Evolutionary conservation across 2,888 invertebrate species (phyloP), one percentile per base, ranked within the genome.

Genomic region (Lepidochrysops patricia): DNA sequence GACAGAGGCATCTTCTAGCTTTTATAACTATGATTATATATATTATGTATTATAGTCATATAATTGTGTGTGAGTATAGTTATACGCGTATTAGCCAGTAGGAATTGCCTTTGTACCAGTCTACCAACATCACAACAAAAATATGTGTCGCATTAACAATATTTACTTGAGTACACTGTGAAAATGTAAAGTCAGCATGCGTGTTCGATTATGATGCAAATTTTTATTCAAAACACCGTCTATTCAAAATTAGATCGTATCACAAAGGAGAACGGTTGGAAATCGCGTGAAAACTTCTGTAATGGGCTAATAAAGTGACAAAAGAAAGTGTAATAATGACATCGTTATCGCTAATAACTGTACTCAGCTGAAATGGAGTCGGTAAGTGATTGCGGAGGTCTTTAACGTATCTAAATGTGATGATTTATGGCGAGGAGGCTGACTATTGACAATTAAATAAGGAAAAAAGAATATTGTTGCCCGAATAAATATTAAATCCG

Each of bases 321-420:
- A 73, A 72, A 71, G 72, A 71, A 67, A 70, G 69, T 72, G 71
- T 74, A 76, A 81, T 81, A 78, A 77, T 71, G 74, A 72, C 72
- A 73, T 74, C 74, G 75, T 78, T 80, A 78, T 80, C 77, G 75
- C 71, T 77, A 77, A 80, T 82, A 80, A 81, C 78, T 79, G 77
- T 82, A 79, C 79, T 82, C 80, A 77, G 71, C 67, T 67, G 71
- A 77, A 81, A 80, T 79, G 77, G 73, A 74, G 71, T 76, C 74
- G 75, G 75, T 77, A 76, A 76, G 73, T 67, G 68, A 67, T 70
- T 66, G 70, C 69, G 64, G 48, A 6, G 52, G 52, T 52, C 52
- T 52, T 52, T 52, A 52, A 27, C 52, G 52, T 27, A 26, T 27
- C 52, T 27, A 15, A 27, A 52, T 52, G 26, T 52, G 27, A 52